Conservation (phyloP, 2,888 invertebrate genomes). For the Plutella xylostella region DNA sequence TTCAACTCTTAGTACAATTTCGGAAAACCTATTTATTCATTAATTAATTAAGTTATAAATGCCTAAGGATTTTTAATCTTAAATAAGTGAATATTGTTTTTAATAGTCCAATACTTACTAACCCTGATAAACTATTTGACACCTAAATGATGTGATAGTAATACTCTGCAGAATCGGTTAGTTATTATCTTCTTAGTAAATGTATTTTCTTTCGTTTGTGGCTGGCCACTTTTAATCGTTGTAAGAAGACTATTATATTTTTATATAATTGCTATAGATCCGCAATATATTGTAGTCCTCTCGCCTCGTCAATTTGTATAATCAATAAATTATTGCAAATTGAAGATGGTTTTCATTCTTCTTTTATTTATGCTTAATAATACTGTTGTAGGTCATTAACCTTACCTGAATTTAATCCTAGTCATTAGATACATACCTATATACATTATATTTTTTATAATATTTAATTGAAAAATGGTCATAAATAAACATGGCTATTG, state of each 20-base stretch:
- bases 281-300: constrained; percentile 45
- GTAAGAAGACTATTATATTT: constrained; percentile 54
- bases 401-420: too few relatives aligned
- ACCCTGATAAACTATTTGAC: constrained; percentile 7
- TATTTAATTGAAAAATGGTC: too few relatives aligned
- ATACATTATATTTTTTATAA: too few relatives aligned
- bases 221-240: constrained; percentile 59
- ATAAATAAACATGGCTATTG: too few relatives aligned
- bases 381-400: too few relatives aligned
- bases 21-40: not conserved
- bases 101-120: not conserved
- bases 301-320: constrained; percentile 59
- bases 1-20: constrained; percentile 4
- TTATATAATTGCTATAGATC: constrained; percentile 36
- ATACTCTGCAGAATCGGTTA: constrained; percentile 27
- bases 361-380: not conserved
- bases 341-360: constrained; percentile 29
- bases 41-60: not conserved
- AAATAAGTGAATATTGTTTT: not conserved
- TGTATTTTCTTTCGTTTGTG: constrained; percentile 46
- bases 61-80: too few relatives aligned
- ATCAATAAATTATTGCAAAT: constrained; percentile 67
- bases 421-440: too few relatives aligned
- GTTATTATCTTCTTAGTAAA: constrained; percentile 15
- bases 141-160: constrained; percentile 37